Evolutionary conservation across 2,113 vertebrate species (phyloP).

Genomic region (Pollimyrus isidori): DNA sequence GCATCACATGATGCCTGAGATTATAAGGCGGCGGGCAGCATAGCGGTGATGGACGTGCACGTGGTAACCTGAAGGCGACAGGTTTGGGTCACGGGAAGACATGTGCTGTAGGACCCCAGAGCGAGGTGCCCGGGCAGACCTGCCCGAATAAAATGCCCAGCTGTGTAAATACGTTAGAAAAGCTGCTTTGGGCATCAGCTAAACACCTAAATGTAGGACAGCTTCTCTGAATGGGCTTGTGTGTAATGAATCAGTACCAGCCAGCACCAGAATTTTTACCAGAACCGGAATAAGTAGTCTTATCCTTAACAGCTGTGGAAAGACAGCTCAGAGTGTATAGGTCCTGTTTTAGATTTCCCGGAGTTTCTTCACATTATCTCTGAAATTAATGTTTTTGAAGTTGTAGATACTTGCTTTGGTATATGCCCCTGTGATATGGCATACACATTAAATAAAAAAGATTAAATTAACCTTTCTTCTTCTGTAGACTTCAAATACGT

Average conservation of each 20-base stretch:
- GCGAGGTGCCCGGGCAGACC: not conserved
- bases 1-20: not conserved
- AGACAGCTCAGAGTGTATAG: not conserved
- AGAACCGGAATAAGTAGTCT: not conserved
- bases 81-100: not conserved
- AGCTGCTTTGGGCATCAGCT: not conserved
- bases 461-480: not conserved
- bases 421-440: not conserved
- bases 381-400: not conserved
- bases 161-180: not conserved
- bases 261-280: not conserved
- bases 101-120: not conserved
- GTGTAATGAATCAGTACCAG: not conserved
- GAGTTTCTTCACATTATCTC: not conserved
- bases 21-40: not conserved
- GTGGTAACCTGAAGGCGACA: not conserved
- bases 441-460: not conserved
- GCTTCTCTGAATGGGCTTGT: not conserved
- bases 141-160: not conserved
- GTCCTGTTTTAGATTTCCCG: not conserved
- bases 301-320: not conserved
- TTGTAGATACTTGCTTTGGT: not conserved
- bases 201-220: not conserved
- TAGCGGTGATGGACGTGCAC: not conserved
- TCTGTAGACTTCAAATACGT: not conserved